phyloP scores from a whole-genome alignment of 2,113 vertebrate species.

The Cnemophilus loriae region DNA sequence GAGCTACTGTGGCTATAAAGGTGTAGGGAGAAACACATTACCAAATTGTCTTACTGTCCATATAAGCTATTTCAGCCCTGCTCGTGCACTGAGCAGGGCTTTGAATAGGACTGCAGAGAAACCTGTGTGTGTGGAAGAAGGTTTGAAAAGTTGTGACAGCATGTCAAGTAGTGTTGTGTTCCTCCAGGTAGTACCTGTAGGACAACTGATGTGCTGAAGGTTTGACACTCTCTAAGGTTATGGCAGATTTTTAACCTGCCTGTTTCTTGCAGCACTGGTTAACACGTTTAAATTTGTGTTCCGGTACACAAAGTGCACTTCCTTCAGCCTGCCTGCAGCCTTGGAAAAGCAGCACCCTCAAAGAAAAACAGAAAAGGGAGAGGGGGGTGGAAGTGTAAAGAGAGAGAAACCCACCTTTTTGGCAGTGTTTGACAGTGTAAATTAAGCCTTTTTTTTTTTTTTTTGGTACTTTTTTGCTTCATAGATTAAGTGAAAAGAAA shows the following conservation, averaged over 20 bases:
- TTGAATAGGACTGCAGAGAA: background rate
- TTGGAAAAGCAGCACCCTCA: background rate
- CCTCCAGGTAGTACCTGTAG: background rate
- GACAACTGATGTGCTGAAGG: background rate
- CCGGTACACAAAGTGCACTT: background rate
- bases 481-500: background rate
- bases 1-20: background rate
- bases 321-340: background rate
- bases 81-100: background rate
- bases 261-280: background rate
- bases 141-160: background rate
- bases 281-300: background rate
- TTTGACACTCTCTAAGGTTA: background rate
- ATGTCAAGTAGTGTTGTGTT: background rate
- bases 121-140: background rate
- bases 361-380: background rate
- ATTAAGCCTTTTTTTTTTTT: background rate
- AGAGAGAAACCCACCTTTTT: background rate
- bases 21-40: background rate
- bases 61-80: background rate
- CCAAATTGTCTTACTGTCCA: background rate
- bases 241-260: background rate
- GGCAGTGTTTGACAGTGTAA: background rate
- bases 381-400: accelerated
- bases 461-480: background rate